Percentiles rank a stretch among this genome's conserved stretches.
phyloP scores from a whole-genome alignment of 2,888 invertebrate species.

The Tetranychus piercei region DNA sequence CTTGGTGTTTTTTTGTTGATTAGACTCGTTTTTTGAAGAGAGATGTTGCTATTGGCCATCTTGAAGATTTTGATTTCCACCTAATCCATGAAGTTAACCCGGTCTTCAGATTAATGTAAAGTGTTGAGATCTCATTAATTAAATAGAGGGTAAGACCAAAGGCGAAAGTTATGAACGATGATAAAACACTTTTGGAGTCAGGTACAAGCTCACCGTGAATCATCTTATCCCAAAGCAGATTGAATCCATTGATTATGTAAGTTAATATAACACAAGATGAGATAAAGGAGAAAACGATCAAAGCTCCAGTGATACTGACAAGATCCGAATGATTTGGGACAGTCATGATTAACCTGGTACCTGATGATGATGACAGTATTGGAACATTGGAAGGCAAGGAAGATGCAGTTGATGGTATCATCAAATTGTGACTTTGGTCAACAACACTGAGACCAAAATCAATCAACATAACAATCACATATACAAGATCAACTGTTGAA shows the following conservation, averaged over 20 bases:
- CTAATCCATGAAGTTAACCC: slow-evolving; percentile 1
- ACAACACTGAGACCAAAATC: slow-evolving; percentile 1
- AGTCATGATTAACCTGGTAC: slow-evolving; percentile 4
- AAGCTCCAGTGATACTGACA: slow-evolving; percentile 13
- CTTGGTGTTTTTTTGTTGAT: neutral
- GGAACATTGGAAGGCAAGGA: neutral
- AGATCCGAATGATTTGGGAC: slow-evolving; percentile 13
- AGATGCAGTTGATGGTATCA: neutral
- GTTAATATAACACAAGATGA: slow-evolving; percentile 11
- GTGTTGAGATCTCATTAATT: neutral
- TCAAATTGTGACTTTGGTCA: neutral
- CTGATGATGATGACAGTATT: neutral
- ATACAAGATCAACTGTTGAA: neutral
- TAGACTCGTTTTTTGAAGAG: neutral
- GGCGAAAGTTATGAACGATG: neutral
- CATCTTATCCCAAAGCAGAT: slow-evolving; percentile 8
- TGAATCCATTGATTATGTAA: slow-evolving; percentile 13
- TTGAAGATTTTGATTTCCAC: neutral
- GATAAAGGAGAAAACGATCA: slow-evolving; percentile 14
- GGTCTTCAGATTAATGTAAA: neutral
- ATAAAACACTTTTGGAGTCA: neutral
- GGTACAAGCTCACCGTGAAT: neutral
- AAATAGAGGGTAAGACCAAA: neutral
- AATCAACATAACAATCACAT: neutral
- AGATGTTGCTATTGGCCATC: neutral